Conservation (phyloP, 2,888 invertebrate genomes). For the Rugalucina vietnamica region DNA sequence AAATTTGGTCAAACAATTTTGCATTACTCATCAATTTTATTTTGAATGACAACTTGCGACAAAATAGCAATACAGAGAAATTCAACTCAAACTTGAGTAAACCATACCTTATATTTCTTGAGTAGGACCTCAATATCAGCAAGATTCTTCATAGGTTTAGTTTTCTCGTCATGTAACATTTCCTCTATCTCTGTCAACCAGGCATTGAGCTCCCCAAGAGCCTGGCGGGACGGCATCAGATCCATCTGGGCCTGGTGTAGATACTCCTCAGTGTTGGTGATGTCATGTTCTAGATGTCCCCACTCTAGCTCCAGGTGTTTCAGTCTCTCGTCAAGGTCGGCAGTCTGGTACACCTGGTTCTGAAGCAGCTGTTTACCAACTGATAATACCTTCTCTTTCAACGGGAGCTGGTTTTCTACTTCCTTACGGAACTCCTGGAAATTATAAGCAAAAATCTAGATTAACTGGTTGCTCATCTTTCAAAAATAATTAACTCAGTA, state of each 20-base stretch:
- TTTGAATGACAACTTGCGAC: too few species aligned
- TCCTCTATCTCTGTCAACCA: constrained; percentile 79
- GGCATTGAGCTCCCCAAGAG: constrained; percentile 78
- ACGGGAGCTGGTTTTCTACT: constrained; percentile 75
- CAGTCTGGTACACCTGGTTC: constrained; percentile 71
- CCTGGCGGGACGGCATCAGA: constrained; percentile 82
- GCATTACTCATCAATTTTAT: too few species aligned
- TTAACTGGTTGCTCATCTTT: too few species aligned
- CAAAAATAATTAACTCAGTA: too few species aligned
- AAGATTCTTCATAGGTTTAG: constrained; percentile 68
- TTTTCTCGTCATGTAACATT: constrained; percentile 71
- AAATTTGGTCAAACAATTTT: too few species aligned
- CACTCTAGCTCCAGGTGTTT: constrained; percentile 77
- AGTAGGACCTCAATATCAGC: constrained; percentile 78
- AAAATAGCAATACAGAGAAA: too few species aligned
- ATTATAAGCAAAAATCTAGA: too few species aligned
- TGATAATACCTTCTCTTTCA: constrained; percentile 76
- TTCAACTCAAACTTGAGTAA: too few species aligned
- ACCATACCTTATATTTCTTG: constrained; percentile 80
- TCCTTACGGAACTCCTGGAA: constrained; percentile 81
- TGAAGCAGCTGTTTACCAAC: constrained; percentile 77
- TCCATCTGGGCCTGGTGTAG: constrained; percentile 82
- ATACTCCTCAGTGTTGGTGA: constrained; percentile 76
- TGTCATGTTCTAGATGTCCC: constrained; percentile 76
- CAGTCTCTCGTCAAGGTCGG: constrained; percentile 71